Evolutionary conservation across 1,140 invertebrate species (phyloP), one percentile per base, ranked within the genome.

Genomic region (Tetragonula clypearis): DNA sequence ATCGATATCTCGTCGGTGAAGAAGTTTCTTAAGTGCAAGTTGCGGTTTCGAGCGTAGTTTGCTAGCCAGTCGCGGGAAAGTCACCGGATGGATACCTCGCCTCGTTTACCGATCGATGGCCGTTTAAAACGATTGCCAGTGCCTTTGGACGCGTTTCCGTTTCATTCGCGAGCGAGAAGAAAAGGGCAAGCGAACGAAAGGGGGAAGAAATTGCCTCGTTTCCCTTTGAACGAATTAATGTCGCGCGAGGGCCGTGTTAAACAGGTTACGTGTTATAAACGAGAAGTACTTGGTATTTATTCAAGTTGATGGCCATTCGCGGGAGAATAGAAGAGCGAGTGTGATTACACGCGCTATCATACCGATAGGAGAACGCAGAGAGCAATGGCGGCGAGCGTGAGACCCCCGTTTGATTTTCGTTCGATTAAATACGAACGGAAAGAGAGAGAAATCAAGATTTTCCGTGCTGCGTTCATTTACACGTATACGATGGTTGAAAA

Each of bases 1-100:
- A 30, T 30, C 75, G n/a, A 85, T 87, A 87, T 88, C 88, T 88
- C 83, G 88, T 79, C 69, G 62, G 49, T 65, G 60, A 75, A 82
- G 56, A 88, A 88, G 60, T 88, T 74, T n/a, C 58, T 73, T 17
- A 62, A 81, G 79, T 23, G 69, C 35, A 15, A n/a, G 30, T 30
- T 69, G 56, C n/a, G 68, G 41, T 81, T 81, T 62, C 79, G 55
- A 73, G 53, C 49, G 79, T 69, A 72, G 23, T 49, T 3, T 35
- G 8, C 66, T 23, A 15, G 11, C 0, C 12, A 49, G 41, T n/a
- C 41, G 8, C 41, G 41, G 41, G 6, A 8, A 8, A 41, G 8
- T 9, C 0, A 49, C 8, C 8, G 41, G 41, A 6, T 41, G 41
- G 41, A 41, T 41, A 41, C 4, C 4, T 49, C 41, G 60, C 60